A percentile compares a stretch with the other conserved stretches of the same genome.
These are phyloP conservation scores for Epinephelus awoara DNA, from an alignment of 2,797 vertebrate species.

Conservation along the genomic window DNA sequence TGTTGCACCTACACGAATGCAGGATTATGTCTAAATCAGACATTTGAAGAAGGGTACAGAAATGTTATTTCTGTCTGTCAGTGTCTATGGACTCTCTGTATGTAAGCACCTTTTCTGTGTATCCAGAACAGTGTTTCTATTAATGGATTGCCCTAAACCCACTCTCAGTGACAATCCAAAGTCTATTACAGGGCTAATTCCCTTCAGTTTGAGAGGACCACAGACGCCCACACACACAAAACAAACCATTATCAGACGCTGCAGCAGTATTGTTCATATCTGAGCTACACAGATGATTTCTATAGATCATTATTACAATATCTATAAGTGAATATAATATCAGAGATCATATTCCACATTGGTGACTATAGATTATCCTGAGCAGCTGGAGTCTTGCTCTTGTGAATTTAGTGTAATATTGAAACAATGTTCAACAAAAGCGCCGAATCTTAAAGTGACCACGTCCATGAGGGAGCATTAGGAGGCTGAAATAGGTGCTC, in stretches of 20 bases:
- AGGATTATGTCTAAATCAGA: neutral
- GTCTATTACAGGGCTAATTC: conserved; percentile 42
- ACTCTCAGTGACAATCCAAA: conserved; percentile 44
- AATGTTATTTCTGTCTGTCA: conserved; percentile 18
- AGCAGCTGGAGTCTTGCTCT: too few relatives aligned
- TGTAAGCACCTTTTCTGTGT: conserved; percentile 48
- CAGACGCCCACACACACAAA: neutral
- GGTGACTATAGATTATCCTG: fast-evolving
- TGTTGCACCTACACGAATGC: neutral
- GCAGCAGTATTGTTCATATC: neutral
- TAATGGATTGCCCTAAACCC: conserved; percentile 51
- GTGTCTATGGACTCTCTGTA: neutral
- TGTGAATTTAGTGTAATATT: neutral
- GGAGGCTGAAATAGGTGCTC: conserved; percentile 72
- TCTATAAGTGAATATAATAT: neutral
- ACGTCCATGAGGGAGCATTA: conserved; percentile 75
- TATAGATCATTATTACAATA: neutral
- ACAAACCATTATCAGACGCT: neutral
- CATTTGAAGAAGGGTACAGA: too few relatives aligned
- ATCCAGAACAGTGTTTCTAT: conserved; percentile 39
- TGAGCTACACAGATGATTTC: neutral
- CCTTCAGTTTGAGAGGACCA: conserved; percentile 6
- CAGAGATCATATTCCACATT: neutral
- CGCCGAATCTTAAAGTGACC: conserved; percentile 48
- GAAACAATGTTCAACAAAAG: conserved; percentile 30